A percentile compares a stretch with the other conserved stretches of the same genome.
Evolutionary conservation across 2,113 vertebrate species (phyloP).

Genomic region (Etia nguti): DNA sequence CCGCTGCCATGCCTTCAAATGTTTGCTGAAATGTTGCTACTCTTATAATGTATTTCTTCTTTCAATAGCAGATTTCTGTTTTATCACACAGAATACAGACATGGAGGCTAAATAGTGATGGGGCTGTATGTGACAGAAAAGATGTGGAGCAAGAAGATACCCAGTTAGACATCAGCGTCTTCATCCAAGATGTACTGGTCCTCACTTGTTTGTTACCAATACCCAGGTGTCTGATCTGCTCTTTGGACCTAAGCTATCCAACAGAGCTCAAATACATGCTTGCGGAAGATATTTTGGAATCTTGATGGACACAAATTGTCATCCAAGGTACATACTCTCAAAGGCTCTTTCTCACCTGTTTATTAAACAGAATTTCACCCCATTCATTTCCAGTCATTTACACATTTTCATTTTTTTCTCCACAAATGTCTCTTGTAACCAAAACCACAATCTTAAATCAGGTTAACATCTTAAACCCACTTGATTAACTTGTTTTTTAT

Average conservation of each 20-base stretch:
- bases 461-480: not conserved
- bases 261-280: not conserved
- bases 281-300: not conserved
- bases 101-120: no score
- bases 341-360: not conserved
- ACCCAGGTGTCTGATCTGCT: not conserved
- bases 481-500: not conserved
- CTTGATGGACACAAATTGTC: not conserved
- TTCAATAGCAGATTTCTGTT: no score
- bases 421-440: not conserved
- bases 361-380: not conserved
- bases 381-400: no score
- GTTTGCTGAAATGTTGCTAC: no score
- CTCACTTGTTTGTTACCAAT: not conserved
- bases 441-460: not conserved
- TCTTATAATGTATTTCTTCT: no score
- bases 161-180: no score
- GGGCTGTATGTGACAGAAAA: no score
- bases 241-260: not conserved
- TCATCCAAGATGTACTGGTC: not conserved
- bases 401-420: not conserved
- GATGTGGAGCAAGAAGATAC: no score
- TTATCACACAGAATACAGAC: no score
- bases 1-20: no score
- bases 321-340: not conserved